phyloP scores from a whole-genome alignment of 2,797 vertebrate species.

The Alauda arvensis region DNA sequence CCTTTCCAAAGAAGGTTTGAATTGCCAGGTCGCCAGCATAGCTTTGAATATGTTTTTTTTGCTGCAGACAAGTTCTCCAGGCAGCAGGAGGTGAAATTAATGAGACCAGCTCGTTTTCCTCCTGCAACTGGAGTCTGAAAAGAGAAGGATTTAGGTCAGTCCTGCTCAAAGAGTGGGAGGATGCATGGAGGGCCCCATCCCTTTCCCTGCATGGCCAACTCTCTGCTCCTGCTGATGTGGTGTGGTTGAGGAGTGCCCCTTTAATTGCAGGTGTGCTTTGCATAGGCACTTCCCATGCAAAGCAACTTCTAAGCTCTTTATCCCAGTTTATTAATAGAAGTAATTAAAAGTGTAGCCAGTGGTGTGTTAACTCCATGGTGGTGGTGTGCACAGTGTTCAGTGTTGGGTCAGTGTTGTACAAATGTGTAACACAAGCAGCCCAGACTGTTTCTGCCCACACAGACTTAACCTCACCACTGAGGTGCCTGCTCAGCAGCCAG shows the following conservation, averaged over 20 bases:
- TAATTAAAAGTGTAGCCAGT: background rate
- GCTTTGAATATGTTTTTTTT: background rate
- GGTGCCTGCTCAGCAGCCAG: background rate
- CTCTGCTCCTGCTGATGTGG: background rate
- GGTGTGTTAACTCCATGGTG: fast-evolving
- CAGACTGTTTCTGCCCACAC: background rate
- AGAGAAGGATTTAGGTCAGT: slow-evolving; percentile 33
- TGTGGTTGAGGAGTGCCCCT: background rate
- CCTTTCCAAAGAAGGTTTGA: background rate
- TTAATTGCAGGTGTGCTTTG: slow-evolving; percentile 21
- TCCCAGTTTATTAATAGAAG: background rate
- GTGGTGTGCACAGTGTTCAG: fast-evolving
- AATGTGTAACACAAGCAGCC: background rate
- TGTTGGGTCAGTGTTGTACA: background rate
- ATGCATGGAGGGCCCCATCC: background rate
- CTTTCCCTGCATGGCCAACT: background rate
- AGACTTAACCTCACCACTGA: background rate
- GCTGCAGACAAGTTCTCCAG: background rate
- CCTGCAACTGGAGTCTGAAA: background rate
- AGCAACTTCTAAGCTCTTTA: slow-evolving; percentile 20
- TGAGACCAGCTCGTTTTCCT: background rate
- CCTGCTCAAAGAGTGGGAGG: background rate
- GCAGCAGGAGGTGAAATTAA: slow-evolving; percentile 38
- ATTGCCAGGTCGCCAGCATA: background rate
- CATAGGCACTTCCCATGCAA: background rate